Evolutionary conservation across 2,113 vertebrate genomes (phyloP).

Genomic region (Daphoenositta chrysoptera): DNA sequence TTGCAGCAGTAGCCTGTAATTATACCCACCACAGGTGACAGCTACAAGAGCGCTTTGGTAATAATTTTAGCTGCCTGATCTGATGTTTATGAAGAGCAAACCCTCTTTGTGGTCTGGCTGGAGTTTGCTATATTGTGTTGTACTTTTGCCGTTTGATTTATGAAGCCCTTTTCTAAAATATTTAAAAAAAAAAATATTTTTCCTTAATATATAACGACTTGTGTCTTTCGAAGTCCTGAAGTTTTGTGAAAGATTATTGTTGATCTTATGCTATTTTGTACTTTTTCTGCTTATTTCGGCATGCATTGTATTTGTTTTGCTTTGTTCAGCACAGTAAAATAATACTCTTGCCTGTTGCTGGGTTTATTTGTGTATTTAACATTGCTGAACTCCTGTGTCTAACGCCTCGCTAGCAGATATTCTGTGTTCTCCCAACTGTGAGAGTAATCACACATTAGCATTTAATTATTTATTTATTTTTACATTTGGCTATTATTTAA

Average conservation of each 20-base stretch:
- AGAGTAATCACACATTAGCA: background rate
- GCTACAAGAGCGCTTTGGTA: slow-evolving; percentile 78
- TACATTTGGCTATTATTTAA: background rate
- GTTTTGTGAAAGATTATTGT: background rate
- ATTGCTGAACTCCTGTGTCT: background rate
- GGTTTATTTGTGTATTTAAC: slow-evolving; percentile 14
- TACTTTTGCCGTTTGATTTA: slow-evolving; percentile 28
- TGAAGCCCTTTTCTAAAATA: background rate
- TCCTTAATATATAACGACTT: background rate
- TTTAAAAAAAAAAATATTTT: too few relatives aligned
- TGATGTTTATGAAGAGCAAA: slow-evolving; percentile 75
- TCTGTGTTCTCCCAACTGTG: background rate
- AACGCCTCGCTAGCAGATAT: background rate
- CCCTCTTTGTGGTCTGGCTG: slow-evolving; percentile 77
- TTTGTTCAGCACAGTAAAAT: background rate
- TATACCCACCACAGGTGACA: slow-evolving; percentile 87
- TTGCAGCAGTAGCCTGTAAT: slow-evolving; percentile 84
- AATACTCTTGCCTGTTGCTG: background rate
- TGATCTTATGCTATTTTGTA: background rate
- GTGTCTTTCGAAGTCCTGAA: background rate
- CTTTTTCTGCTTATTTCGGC: background rate
- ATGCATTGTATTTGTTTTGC: background rate
- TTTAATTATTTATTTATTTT: background rate
- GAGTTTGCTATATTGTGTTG: slow-evolving; percentile 41
- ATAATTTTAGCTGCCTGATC: slow-evolving; percentile 83